Percentiles rank a stretch among this genome's conserved stretches.
Conservation (phyloP, 2,113 vertebrate species). For the Microcebus tavaratra region DNA sequence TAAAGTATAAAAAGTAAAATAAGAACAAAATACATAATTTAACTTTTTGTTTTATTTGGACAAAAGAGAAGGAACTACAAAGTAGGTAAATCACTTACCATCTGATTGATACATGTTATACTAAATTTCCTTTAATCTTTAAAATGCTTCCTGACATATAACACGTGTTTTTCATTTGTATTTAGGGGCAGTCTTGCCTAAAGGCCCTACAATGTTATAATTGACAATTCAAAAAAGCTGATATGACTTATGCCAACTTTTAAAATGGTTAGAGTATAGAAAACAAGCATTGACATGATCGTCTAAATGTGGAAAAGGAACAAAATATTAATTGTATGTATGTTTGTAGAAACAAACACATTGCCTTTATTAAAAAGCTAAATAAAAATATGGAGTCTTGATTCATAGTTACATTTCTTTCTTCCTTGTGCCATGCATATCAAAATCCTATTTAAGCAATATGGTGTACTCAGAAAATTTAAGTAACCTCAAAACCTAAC, state of each 20-base stretch:
- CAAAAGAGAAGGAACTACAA: not conserved
- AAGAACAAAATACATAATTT: not conserved
- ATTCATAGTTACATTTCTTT: not conserved
- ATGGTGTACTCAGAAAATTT: not conserved
- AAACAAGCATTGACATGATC: not conserved
- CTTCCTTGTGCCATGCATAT: not conserved
- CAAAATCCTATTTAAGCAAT: not conserved
- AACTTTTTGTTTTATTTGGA: not conserved
- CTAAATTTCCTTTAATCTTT: not conserved
- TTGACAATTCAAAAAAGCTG: not conserved
- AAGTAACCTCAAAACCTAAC: not conserved
- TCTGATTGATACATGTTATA: not conserved
- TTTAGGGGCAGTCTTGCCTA: not conserved
- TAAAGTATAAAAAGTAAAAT: not conserved
- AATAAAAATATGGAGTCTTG: conserved; percentile 17
- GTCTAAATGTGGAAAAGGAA: not conserved
- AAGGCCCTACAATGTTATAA: not conserved
- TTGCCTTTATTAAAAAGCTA: not conserved
- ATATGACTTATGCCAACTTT: not conserved
- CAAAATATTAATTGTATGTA: not conserved
- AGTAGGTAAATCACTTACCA: not conserved
- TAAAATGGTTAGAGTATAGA: not conserved
- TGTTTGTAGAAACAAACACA: conserved; percentile 1
- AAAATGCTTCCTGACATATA: not conserved
- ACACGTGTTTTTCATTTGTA: not conserved